Base-by-base conservation (phyloP, 1,140 invertebrate genomes). In the Arctopsyche grandis region DNA sequence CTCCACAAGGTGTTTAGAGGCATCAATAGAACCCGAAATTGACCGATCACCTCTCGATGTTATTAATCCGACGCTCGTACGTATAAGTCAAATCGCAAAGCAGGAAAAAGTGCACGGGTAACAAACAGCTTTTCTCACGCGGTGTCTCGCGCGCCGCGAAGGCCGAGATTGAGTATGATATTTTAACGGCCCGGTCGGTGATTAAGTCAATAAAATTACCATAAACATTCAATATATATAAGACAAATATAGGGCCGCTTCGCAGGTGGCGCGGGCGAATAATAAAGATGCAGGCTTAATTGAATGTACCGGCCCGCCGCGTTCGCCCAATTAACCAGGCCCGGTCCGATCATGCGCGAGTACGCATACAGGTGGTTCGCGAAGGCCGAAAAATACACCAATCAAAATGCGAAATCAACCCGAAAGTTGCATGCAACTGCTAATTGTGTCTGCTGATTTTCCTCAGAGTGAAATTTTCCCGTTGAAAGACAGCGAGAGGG, bases 161-260 rank as follows among this genome's bases (percentile, higher is more conserved):
- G 9, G 71, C 44, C 48, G n/a, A 22, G 24, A 70, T 70, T 44
- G 22, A 26, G 29, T 14, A 70, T 21, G 24, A 66, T 29, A 66
- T 66, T 66, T 66, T 66, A 66, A 58, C 21, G 21, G 21, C n/a
- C 66, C 22, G 24, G 73, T 22, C n/a, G 56, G 46, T 22, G 74
- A 76, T 76, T 76, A 76, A 76, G 26, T 63, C 74, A 43, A 76
- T 76, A 76, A 76, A 76, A 76, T 76, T 76, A 76, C 74, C 74
- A 76, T 76, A 76, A 76, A 76, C 74, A 76, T 76, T 76, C 74
- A 63, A 76, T 76, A 76, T 38, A 38, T 63, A 58, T 46, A 63
- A 76, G 74, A 76, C 74, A 74, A 74, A 74, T 74, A 74, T 74
- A 46, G 24, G 71, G 43, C 46, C 71, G 46, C 71, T 74, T 46